phyloP scores from a whole-genome alignment of 2,888 invertebrate genomes.

The Anorthoa munda region DNA sequence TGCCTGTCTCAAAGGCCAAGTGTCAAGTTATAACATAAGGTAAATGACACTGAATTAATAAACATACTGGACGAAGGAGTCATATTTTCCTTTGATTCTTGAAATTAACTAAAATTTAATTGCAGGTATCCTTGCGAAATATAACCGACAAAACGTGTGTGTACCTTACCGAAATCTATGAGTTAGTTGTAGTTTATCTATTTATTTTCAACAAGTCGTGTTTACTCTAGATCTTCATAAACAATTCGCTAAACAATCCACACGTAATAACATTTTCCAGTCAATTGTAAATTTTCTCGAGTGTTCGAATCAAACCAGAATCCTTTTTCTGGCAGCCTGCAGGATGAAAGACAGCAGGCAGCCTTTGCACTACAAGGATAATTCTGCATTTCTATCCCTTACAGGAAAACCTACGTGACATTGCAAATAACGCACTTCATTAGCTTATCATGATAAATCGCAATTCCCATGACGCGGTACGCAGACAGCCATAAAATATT shows the following conservation, averaged over 20 bases:
- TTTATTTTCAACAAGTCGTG: background rate
- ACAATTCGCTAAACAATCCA: background rate
- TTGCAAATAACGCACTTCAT: background rate
- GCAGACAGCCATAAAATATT: constrained; percentile 10
- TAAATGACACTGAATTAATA: constrained; percentile 14
- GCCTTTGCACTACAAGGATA: background rate
- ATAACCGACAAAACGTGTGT: too few species aligned
- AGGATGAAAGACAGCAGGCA: too few species aligned
- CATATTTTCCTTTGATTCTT: background rate
- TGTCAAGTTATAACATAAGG: background rate
- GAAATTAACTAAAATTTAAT: background rate
- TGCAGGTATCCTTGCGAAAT: too few species aligned
- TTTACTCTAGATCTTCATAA: background rate
- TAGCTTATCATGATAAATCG: background rate
- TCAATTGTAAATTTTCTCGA: background rate
- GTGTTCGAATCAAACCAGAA: background rate
- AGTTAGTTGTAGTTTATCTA: too few species aligned
- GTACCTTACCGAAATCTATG: too few species aligned
- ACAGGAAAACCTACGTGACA: background rate
- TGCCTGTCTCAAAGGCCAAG: constrained; percentile 17
- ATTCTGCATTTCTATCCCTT: background rate
- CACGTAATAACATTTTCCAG: background rate
- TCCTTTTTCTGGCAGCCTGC: background rate
- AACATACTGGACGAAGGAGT: background rate
- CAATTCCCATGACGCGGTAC: constrained; percentile 11